Base-by-base conservation (phyloP, 2,113 vertebrate species). In the Arothron firmamentum region DNA sequence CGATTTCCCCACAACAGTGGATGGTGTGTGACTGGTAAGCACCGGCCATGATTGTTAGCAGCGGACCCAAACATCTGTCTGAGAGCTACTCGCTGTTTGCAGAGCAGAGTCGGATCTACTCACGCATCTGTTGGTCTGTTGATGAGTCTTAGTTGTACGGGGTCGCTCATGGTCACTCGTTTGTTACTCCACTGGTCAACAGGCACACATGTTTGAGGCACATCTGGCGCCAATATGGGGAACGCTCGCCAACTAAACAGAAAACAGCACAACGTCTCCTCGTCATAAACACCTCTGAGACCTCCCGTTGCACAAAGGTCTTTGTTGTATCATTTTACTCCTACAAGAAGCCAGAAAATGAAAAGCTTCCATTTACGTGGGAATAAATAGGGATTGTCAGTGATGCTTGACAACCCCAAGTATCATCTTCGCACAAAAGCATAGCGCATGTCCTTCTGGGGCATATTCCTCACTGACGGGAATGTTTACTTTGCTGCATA, bases 151-250 rank as follows among this genome's bases (percentile, higher is more conserved):
- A 72, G 74, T 23, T 28, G 34, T 38, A 38, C 34, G 34, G 17
- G 28, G 57, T 49, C n/a, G 10, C n/a, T 17, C 47, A 6, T 49
- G 16, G 77, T 81, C 74, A 54, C 61, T 65, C 42, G 56, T 69
- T 70, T 81, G 62, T 66, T 62, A 62, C 60, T 48, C 65, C 58
- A 53, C 51, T 77, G 76, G 81, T 88, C 41, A 81, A 67, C 72
- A 76, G 77, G 57, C 59, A 1, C 42, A 48, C 15, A 38, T 45
- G 48, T 67, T 48, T 62, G 51, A 64, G 69, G 50, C 76, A 87
- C 82, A 88, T 89, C 85, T 88, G 86, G 83, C 74, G 41, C 56
- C 75, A 83, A 82, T 84, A 74, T 80, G 79, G 59, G 53, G 47
- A 46, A 73, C 60, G 81, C 82, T 85, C 80, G 87, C 87, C 83